Percentiles rank a stretch among this genome's conserved stretches.
These are phyloP conservation scores for Machimus rusticus DNA, from an alignment of 2,888 invertebrate species.

Conservation along the genomic window DNA sequence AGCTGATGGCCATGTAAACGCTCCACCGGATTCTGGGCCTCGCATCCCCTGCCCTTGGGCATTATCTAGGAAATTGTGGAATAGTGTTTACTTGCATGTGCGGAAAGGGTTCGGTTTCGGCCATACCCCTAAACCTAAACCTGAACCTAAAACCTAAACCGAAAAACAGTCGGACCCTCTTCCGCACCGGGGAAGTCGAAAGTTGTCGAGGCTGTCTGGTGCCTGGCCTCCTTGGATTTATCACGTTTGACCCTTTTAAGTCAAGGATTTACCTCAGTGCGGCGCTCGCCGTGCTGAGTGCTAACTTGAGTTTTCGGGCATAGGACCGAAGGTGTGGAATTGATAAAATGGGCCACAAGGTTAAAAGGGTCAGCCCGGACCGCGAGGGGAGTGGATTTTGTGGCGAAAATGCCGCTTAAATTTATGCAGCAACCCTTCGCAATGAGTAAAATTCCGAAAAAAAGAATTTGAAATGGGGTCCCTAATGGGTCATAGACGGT, in stretches of 20 bases:
- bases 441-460: not conserved
- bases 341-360: constrained; percentile 6
- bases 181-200: not conserved
- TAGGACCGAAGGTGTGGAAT: constrained; percentile 2
- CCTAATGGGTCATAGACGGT: not conserved
- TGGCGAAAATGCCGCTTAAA: not conserved
- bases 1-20: constrained; percentile 31
- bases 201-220: constrained; percentile 6
- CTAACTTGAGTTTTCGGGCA: constrained; percentile 5
- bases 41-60: not conserved
- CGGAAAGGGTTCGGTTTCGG: not conserved
- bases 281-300: constrained; percentile 1
- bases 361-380: not conserved
- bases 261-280: constrained; percentile 16
- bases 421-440: not conserved
- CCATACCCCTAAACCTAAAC: not conserved
- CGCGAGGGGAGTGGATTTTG: not conserved
- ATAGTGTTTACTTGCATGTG: constrained; percentile 14
- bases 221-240: constrained; percentile 25
- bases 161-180: not conserved
- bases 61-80: constrained; percentile 17
- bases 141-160: not conserved
- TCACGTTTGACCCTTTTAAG: constrained; percentile 38
- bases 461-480: not conserved
- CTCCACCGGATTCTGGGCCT: not conserved